Conservation (phyloP, 2,797 vertebrate genomes). For the Scleropages formosus region DNA sequence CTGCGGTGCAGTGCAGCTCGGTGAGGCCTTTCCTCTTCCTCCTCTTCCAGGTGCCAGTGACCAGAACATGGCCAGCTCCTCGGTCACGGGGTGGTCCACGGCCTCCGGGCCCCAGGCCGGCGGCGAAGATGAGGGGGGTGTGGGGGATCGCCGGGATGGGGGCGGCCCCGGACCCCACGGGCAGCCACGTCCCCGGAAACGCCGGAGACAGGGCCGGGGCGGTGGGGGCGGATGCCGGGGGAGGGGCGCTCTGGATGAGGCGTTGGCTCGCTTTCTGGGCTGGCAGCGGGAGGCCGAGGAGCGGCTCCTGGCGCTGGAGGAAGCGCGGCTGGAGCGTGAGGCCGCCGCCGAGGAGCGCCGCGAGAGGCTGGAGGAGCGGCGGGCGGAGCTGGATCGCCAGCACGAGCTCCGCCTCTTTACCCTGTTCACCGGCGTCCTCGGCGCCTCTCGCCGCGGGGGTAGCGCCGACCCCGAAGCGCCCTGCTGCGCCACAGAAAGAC, state of each 20-base stretch:
- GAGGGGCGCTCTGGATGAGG: slow-evolving; percentile 58
- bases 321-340: slow-evolving; percentile 71
- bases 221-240: slow-evolving; percentile 40
- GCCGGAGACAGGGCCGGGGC: slow-evolving; percentile 58
- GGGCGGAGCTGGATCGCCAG: slow-evolving; percentile 74
- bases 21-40: background rate
- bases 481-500: slow-evolving; percentile 16
- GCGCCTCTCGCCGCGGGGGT: slow-evolving; percentile 48
- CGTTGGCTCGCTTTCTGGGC: slow-evolving; percentile 69
- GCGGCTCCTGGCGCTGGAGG: slow-evolving; percentile 74
- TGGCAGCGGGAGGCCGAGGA: slow-evolving; percentile 70
- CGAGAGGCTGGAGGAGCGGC: slow-evolving; percentile 73
- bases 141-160: slow-evolving; percentile 36
- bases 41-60: slow-evolving; percentile 72
- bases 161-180: slow-evolving; percentile 31
- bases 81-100: slow-evolving; percentile 53
- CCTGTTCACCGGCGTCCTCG: slow-evolving; percentile 73
- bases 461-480: slow-evolving; percentile 33
- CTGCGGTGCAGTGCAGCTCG: background rate
- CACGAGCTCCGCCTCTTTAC: slow-evolving; percentile 79
- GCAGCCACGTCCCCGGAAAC: slow-evolving; percentile 63
- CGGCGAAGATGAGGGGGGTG: slow-evolving; percentile 40
- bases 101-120: slow-evolving; percentile 43
- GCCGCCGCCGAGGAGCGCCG: slow-evolving; percentile 73
- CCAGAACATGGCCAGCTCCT: slow-evolving; percentile 62